phyloP scores from a whole-genome alignment of 2,113 vertebrate genomes.

The Riparia riparia region DNA sequence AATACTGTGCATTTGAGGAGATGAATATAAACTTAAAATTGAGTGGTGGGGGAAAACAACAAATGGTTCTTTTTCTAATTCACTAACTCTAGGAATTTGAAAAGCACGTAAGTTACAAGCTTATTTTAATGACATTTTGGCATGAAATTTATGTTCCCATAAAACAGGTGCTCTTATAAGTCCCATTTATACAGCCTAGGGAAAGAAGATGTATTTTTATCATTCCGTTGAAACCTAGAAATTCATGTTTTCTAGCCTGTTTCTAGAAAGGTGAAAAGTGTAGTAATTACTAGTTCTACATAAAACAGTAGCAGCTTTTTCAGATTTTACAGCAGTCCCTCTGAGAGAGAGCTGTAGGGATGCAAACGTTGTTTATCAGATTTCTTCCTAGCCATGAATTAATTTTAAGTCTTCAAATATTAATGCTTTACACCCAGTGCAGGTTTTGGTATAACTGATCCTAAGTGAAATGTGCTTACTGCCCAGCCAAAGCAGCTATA shows the following conservation, averaged over 20 bases:
- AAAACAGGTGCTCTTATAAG: neutral
- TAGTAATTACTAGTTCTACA: neutral
- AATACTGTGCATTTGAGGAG: neutral
- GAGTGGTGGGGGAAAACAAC: neutral
- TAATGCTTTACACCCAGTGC: neutral
- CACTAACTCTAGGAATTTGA: neutral
- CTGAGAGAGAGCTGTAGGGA: neutral
- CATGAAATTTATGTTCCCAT: neutral
- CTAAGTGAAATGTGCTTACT: neutral
- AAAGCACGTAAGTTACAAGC: neutral
- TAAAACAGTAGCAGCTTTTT: neutral
- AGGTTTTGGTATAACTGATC: neutral
- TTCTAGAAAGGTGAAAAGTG: neutral
- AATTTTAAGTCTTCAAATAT: neutral
- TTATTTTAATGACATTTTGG: neutral
- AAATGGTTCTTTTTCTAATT: neutral
- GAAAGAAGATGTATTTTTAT: neutral
- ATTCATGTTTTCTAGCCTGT: neutral
- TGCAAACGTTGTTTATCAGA: neutral
- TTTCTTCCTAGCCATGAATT: neutral
- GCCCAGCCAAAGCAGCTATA: neutral
- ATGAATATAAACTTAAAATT: neutral
- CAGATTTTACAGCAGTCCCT: neutral
- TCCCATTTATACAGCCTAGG: neutral
- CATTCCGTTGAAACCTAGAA: neutral